These are phyloP conservation scores for Phenganax subtilis DNA, from an alignment of 92 coral and sea anemone genomes.

Conservation along the genomic window DNA sequence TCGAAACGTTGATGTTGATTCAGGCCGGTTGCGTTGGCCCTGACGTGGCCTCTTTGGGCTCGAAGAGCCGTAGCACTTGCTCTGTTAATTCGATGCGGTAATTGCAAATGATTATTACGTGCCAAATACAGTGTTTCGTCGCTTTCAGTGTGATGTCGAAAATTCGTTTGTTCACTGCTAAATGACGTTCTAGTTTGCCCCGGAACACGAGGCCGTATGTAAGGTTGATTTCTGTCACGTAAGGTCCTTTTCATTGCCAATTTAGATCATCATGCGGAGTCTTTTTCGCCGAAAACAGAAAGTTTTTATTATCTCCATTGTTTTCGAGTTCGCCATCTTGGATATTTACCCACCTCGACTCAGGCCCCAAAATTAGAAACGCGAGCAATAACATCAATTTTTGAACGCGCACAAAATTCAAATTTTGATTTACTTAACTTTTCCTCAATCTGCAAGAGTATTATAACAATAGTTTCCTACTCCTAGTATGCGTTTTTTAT, in stretches of 20 bases:
- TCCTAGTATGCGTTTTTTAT: no score
- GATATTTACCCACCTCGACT: background rate
- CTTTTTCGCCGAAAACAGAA: background rate
- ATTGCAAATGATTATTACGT: conserved; percentile 16
- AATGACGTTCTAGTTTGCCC: background rate
- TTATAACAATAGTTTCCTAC: no score
- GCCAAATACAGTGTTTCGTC: background rate
- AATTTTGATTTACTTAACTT: background rate
- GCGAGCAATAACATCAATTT: background rate
- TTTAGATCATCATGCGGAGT: background rate
- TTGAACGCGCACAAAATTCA: background rate
- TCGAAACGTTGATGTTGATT: conserved; percentile 2
- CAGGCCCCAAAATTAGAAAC: conserved; percentile 17
- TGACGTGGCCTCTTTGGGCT: conserved; percentile 9
- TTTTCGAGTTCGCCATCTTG: background rate
- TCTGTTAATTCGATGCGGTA: conserved; percentile 3
- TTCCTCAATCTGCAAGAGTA: no score
- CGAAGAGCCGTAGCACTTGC: background rate
- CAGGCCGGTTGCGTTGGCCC: background rate
- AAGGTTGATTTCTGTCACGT: conserved; percentile 4
- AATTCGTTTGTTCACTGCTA: background rate
- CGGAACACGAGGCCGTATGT: background rate
- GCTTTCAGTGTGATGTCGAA: conserved; percentile 27
- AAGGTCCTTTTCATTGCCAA: conserved; percentile 12
- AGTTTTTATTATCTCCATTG: background rate